Evolutionary conservation across 2,113 vertebrate genomes (phyloP).

Genomic region (Sylvietta virens): DNA sequence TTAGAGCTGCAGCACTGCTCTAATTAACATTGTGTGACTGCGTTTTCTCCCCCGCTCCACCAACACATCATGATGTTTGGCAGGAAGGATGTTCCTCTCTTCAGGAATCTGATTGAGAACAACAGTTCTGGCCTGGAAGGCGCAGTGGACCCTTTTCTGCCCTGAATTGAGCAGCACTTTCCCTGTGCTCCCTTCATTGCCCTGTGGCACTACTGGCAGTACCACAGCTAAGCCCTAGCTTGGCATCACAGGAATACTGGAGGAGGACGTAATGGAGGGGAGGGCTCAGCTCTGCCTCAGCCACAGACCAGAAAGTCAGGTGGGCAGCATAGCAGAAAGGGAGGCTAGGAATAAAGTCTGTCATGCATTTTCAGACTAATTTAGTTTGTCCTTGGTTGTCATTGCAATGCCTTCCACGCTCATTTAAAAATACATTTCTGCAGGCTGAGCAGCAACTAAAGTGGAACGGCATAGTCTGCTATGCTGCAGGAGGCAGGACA

Average conservation of each 20-base stretch:
- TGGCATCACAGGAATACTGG: background rate
- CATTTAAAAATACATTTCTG: background rate
- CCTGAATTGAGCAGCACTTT: background rate
- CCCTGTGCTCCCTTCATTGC: background rate
- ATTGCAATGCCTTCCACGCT: background rate
- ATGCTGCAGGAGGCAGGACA: background rate
- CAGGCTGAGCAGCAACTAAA: background rate
- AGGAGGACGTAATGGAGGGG: rapidly evolving
- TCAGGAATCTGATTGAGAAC: background rate
- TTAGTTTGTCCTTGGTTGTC: background rate
- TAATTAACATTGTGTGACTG: background rate
- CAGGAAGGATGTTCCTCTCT: background rate
- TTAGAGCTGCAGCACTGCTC: background rate
- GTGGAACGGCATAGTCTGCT: rapidly evolving
- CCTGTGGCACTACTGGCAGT: background rate
- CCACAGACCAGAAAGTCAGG: background rate
- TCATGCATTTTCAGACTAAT: background rate
- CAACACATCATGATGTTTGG: background rate
- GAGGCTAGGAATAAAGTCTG: background rate
- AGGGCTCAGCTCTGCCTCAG: background rate
- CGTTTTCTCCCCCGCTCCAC: background rate
- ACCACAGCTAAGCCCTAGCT: background rate
- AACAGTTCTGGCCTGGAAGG: background rate
- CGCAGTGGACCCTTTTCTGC: background rate
- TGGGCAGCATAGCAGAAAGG: background rate